These are phyloP conservation scores for Brachyptera putata DNA, from an alignment of 2,888 invertebrate species.

Conservation along the genomic window DNA sequence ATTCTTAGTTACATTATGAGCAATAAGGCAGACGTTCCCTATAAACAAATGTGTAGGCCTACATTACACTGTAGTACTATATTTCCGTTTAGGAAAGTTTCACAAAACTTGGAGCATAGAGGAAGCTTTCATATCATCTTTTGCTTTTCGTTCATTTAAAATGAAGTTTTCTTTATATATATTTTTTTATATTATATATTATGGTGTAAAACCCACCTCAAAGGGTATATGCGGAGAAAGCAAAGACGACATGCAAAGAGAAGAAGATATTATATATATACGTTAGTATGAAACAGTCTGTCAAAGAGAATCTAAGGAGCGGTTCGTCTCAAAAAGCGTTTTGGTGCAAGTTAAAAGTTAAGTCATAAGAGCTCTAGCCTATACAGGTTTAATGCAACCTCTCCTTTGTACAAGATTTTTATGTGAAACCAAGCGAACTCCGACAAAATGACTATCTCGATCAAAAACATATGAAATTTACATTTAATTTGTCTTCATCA, in stretches of 20 bases:
- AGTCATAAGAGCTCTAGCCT: conserved; percentile 24
- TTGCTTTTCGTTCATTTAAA: conserved; percentile 20
- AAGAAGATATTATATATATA: conserved; percentile 12
- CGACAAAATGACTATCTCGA: neutral
- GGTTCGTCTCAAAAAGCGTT: conserved; percentile 23
- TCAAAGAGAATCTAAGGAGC: conserved; percentile 28
- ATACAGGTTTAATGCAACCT: conserved; percentile 19
- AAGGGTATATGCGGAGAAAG: conserved; percentile 26
- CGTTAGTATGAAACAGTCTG: conserved; percentile 17
- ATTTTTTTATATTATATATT: too few relatives aligned
- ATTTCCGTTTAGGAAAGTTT: too few relatives aligned
- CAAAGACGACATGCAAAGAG: conserved; percentile 27
- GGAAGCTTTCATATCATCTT: conserved; percentile 11
- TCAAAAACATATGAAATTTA: conserved; percentile 8
- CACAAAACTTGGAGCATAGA: too few relatives aligned
- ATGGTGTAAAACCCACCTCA: conserved; percentile 30
- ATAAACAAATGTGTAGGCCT: too few relatives aligned
- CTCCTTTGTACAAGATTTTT: conserved; percentile 23
- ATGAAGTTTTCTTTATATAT: conserved; percentile 27
- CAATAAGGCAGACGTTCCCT: too few relatives aligned
- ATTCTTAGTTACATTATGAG: too few relatives aligned
- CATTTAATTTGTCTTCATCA: neutral
- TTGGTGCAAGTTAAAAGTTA: conserved; percentile 29
- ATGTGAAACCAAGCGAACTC: conserved; percentile 8
- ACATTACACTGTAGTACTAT: too few relatives aligned